Evolutionary conservation across 1,140 invertebrate species (phyloP), one percentile per base, ranked within the genome.

Genomic region (Drosophila nigromelanica): DNA sequence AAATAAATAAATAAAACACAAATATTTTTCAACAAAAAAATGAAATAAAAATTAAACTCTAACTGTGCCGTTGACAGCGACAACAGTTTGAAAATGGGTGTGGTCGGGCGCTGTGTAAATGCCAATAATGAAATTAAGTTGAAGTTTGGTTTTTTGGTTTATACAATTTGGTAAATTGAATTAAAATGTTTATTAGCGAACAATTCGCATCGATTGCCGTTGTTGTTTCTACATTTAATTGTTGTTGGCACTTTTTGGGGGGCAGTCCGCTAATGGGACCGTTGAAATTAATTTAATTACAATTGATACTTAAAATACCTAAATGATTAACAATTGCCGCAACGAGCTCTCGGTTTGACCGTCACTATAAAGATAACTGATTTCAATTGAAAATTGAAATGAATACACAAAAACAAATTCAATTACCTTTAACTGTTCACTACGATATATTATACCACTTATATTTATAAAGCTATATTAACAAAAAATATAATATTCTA

Each of bases 111-210:
- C 33, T 33, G 50, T 59, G 67, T 79, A 70, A 79, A 76, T 73
- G 80, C 47, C 73, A 72, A 54, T 85, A 85, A 86, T 87, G 79
- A 87, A 87, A 87, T 87, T 76, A 64, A 87, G 83, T 87, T 87
- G 72, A 87, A 82, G 76, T 79, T 87, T 87, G 79, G 76, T 86
- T 87, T 87, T 86, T 58, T 69, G 61, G 73, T 43, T 79, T 58
- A 55, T 55, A 70, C 73, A 87, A 89, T 87, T 83, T 87, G 64
- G 76, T 70, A 87, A 87, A 87, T 87, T 87, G 83, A 87, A 87
- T 87, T 82, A 76, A 87, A 87, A 87, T 87, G 82, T 87, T 87
- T 87, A 87, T 86, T 86, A 86, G 67, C 66, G 75, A 40, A 58
- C 72, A 62, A 61, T 61, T 60, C 50, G 62, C 45, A 64, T 35